A percentile compares a stretch with the other conserved stretches of the same genome.
These are phyloP conservation scores for Aegypius monachus DNA, from an alignment of 2,113 vertebrate genomes.

Conservation along the genomic window DNA sequence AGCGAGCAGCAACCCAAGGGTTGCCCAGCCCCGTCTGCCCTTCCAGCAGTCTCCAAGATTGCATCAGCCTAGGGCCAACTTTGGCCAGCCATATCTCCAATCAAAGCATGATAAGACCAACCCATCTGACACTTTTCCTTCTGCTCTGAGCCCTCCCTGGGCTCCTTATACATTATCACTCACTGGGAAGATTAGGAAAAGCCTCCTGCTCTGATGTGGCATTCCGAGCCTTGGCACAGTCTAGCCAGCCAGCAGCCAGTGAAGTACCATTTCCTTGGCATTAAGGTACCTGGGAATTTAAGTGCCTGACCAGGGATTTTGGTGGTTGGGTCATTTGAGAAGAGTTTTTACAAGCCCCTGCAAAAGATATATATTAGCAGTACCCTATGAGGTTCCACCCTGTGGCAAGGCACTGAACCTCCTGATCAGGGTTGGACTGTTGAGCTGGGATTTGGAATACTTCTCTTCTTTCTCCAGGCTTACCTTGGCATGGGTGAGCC, in stretches of 20 bases:
- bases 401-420: not conserved
- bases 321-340: not conserved
- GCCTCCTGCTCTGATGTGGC: not conserved
- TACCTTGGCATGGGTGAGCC: not conserved
- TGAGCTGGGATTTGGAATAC: not conserved
- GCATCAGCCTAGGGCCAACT: not conserved
- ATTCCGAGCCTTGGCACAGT: accelerated
- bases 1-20: not conserved
- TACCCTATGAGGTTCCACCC: not conserved
- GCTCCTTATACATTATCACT: not conserved
- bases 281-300: not conserved
- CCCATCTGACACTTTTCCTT: not conserved
- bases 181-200: not conserved
- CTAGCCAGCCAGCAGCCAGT: not conserved
- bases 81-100: not conserved
- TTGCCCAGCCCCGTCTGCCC: not conserved
- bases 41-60: not conserved
- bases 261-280: not conserved
- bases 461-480: not conserved
- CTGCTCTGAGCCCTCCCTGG: not conserved
- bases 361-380: too few relatives aligned
- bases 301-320: not conserved
- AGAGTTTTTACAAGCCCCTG: not conserved
- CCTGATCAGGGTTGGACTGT: not conserved
- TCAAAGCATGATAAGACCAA: not conserved